Base-by-base conservation (phyloP, 1,140 invertebrate species). In the Drosophila guanche region DNA sequence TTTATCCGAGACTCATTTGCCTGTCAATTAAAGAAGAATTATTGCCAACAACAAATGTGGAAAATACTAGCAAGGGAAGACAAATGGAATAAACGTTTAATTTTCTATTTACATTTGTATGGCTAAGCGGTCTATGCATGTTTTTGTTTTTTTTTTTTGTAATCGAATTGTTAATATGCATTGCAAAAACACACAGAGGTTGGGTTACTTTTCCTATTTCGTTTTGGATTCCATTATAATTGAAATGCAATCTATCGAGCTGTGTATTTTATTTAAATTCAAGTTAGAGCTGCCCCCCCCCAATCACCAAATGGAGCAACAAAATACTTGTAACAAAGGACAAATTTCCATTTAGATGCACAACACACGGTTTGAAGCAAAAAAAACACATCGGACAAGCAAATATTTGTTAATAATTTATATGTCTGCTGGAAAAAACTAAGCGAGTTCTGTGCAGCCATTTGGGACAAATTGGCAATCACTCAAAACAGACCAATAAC, bases 321-420 rank as follows among this genome's bases (percentile, higher is more conserved):
- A 42, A 53, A 25, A n/a, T 12, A 8, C 48, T 43, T 47, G 47
- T 54, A 65, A 57, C 29, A 56, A 27, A 63, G 37, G 14, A 47
- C 16, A 74, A 51, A 47, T 74, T 74, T 74, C 69, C 60, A 74
- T 74, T 73, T 73, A 73, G 40, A 63, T 73, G 58, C 50, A 40
- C 69, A 43, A 23, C 43, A 68, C 43, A 37, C 37, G 50, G 57
- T 29, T 27, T 20, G 14, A 16, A n/a, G 58, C 22, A 58, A 65
- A 65, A 46, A 42, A 27, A 6, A 42, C 5, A 48, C 8, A 7
- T 33, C 50, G 27, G 23, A 14, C 50, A 63, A 63, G 40, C 37
- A 63, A 65, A 62, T 62, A 62, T 62, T 63, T 60, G 46, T 66
- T 51, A 66, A 66, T 45, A 66, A 66, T 66, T 66, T 66, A 63